Evolutionary conservation across 2,113 vertebrate genomes (phyloP).

Genomic region (Probosciger aterrimus): DNA sequence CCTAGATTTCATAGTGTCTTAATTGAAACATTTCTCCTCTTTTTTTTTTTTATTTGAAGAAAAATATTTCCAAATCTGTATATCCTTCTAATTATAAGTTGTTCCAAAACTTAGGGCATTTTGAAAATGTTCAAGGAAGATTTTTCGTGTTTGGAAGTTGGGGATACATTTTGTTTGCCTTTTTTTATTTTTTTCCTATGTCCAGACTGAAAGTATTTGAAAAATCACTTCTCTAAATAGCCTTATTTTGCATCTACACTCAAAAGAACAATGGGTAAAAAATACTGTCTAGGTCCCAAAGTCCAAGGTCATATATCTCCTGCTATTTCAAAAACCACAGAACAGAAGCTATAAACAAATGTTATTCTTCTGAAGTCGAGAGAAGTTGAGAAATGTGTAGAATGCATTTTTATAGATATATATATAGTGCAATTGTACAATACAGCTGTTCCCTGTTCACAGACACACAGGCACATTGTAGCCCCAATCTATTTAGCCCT

Average conservation of each 20-base stretch:
- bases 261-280: neutral
- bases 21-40: fast-evolving
- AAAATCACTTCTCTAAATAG: neutral
- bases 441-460: neutral
- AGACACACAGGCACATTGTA: neutral
- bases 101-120: neutral
- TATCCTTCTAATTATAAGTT: neutral
- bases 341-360: neutral
- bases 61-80: neutral
- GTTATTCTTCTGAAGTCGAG: neutral
- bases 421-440: neutral
- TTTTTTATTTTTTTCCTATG: neutral
- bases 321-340: neutral
- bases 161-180: fast-evolving
- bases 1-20: neutral
- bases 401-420: neutral
- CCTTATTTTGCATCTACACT: neutral
- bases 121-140: neutral
- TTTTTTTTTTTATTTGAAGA: neutral
- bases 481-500: neutral
- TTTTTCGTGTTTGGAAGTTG: fast-evolving
- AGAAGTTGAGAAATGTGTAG: neutral
- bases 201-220: neutral
- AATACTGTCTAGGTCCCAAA: neutral
- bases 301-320: neutral